A percentile compares a stretch with the other conserved stretches of the same genome.
Conservation (phyloP, 1,140 invertebrate genomes). For the Phenacoccus solenopsis region DNA sequence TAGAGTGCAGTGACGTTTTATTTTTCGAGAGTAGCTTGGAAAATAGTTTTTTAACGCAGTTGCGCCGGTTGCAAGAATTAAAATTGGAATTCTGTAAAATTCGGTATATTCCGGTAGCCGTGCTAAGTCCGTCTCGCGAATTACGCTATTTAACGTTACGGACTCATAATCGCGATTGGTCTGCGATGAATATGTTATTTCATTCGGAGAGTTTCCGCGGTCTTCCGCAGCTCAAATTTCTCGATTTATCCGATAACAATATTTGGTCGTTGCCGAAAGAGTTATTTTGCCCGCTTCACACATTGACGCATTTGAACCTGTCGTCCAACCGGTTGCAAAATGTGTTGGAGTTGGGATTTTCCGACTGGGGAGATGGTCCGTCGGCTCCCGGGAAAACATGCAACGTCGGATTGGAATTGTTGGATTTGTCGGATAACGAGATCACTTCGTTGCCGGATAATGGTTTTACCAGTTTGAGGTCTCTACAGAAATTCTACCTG, state of each 20-base stretch:
- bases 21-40: slow-evolving; percentile 64
- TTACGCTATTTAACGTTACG: slow-evolving; percentile 66
- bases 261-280: slow-evolving; percentile 76
- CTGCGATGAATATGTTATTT: slow-evolving; percentile 62
- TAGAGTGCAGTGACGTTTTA: slow-evolving; percentile 65
- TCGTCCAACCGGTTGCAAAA: slow-evolving; percentile 73
- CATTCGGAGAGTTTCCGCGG: slow-evolving; percentile 55
- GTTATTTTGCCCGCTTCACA: slow-evolving; percentile 66
- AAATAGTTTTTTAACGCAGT: slow-evolving; percentile 55
- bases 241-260: slow-evolving; percentile 78
- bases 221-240: slow-evolving; percentile 56
- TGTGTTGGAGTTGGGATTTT: slow-evolving; percentile 53
- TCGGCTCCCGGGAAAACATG: slow-evolving; percentile 38
- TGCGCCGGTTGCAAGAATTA: slow-evolving; percentile 60
- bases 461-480: slow-evolving; percentile 60
- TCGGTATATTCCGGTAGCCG: slow-evolving; percentile 55
- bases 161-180: slow-evolving; percentile 66
- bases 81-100: slow-evolving; percentile 76
- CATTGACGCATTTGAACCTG: slow-evolving; percentile 61
- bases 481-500: slow-evolving; percentile 60
- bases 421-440: slow-evolving; percentile 72
- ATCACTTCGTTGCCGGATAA: slow-evolving; percentile 65
- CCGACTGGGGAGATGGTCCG: slow-evolving; percentile 41
- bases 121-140: slow-evolving; percentile 56
- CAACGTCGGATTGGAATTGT: slow-evolving; percentile 59